Evolutionary conservation across 2,113 vertebrate genomes (phyloP).

Genomic region (Orthochromis indermauri): DNA sequence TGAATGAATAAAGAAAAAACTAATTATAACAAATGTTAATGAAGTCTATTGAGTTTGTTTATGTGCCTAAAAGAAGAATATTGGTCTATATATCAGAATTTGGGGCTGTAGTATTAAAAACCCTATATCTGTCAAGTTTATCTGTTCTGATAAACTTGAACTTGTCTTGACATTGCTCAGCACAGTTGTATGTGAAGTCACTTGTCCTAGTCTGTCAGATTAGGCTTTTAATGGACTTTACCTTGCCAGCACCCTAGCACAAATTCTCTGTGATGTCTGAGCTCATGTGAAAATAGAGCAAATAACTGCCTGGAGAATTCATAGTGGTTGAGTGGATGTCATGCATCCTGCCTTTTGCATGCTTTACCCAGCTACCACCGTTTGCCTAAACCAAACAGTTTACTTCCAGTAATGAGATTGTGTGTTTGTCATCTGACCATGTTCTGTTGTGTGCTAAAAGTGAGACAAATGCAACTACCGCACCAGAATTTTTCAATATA

Average conservation of each 20-base stretch:
- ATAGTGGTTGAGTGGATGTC: not conserved
- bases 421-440: not conserved
- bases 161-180: not conserved
- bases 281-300: not conserved
- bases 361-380: not conserved
- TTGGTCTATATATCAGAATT: not conserved
- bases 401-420: not conserved
- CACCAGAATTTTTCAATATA: not conserved
- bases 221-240: not conserved
- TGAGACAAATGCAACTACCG: not conserved
- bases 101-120: not conserved
- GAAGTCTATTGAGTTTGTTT: rapidly evolving
- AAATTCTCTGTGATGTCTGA: not conserved
- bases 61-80: not conserved
- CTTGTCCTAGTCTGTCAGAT: not conserved
- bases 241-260: not conserved
- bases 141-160: not conserved
- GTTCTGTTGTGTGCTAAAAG: not conserved
- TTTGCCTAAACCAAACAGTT: not conserved
- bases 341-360: not conserved
- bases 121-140: not conserved
- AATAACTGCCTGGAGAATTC: not conserved
- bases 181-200: not conserved
- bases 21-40: not conserved
- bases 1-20: not conserved